phyloP scores from a whole-genome alignment of 2,888 invertebrate genomes.

The Abrostola tripartita region DNA sequence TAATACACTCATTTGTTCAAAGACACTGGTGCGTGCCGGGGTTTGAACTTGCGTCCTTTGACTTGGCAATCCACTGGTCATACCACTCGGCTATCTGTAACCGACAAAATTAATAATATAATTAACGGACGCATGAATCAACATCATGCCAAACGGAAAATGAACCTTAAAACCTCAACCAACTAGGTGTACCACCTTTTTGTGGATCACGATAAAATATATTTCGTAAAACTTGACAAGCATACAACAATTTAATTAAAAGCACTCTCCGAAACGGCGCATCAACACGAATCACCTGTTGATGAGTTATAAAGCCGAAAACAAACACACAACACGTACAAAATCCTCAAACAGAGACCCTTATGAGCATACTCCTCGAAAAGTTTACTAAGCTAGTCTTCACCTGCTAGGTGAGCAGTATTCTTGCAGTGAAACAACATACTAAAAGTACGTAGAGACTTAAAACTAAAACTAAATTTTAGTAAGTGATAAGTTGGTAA shows the following conservation, averaged over 20 bases:
- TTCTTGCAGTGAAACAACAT: background rate
- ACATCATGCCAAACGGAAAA: no score
- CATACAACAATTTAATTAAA: constrained; percentile 24
- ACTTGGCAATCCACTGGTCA: no score
- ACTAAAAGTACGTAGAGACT: background rate
- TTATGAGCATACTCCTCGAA: constrained; percentile 14
- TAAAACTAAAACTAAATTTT: background rate
- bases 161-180: background rate
- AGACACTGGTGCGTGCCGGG: no score
- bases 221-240: constrained; percentile 1
- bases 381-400: constrained; percentile 14
- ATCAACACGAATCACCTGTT: constrained; percentile 36
- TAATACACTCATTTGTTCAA: no score
- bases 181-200: background rate
- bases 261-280: constrained; percentile 14
- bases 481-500: no score
- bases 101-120: no score
- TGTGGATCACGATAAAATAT: background rate
- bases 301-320: constrained; percentile 34
- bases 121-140: no score
- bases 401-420: background rate
- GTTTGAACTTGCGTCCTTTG: no score
- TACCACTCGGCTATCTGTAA: no score
- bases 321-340: constrained; percentile 20
- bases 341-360: constrained; percentile 5